phyloP scores from a whole-genome alignment of 2,797 vertebrate species.

The Spea hammondii region DNA sequence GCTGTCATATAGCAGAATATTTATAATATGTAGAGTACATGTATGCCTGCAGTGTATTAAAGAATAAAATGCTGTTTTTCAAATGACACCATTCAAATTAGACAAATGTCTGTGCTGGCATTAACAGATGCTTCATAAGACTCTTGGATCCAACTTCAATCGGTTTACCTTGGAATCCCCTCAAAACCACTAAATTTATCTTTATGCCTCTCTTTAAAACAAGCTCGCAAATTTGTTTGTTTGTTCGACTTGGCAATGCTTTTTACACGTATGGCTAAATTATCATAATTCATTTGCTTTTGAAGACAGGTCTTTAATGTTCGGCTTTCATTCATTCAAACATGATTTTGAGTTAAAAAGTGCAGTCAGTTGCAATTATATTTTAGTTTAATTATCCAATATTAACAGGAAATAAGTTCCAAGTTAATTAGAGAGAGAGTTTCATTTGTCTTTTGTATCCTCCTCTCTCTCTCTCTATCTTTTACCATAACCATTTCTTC shows the following conservation, averaged over 20 bases:
- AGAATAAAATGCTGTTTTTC: not conserved
- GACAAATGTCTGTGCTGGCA: constrained; percentile 51
- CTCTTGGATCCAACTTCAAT: constrained; percentile 67
- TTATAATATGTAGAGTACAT: no score
- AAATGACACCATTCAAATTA: constrained; percentile 32
- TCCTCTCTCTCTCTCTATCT: no score
- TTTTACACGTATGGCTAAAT: constrained; percentile 61
- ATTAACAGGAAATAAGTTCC: not conserved
- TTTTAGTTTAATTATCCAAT: not conserved
- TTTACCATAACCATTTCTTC: no score
- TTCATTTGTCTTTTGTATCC: not conserved
- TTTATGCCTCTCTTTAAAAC: constrained; percentile 63
- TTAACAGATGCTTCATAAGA: constrained; percentile 59
- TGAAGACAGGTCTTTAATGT: constrained; percentile 47
- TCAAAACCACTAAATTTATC: constrained; percentile 65
- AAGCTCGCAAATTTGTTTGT: constrained; percentile 66
- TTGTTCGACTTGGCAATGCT: constrained; percentile 66
- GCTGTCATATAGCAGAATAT: no score
- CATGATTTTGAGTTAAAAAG: constrained; percentile 4
- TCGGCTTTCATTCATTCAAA: constrained; percentile 30
- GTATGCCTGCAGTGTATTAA: not conserved
- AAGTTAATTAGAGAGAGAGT: not conserved
- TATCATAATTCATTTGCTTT: constrained; percentile 64
- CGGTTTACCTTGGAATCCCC: constrained; percentile 62
- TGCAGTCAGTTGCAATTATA: constrained; percentile 10